Conservation (phyloP, 2,113 vertebrate genomes). For the Proterorhinus semilunaris region DNA sequence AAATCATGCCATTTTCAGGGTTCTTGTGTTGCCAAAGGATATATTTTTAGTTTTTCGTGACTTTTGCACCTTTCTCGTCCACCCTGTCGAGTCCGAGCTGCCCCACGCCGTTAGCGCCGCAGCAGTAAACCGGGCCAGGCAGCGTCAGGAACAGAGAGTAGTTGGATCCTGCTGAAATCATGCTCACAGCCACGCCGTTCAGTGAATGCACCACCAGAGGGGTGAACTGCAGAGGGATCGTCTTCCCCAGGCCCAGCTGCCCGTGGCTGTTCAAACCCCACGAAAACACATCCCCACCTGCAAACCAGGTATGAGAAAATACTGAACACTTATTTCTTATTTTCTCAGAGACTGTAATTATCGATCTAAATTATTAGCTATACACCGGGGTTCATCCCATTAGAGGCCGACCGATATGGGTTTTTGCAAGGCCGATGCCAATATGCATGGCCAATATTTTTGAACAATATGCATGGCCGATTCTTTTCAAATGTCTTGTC, state of each 20-base stretch:
- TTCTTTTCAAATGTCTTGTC: too few relatives aligned
- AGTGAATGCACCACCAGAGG: conserved; percentile 82
- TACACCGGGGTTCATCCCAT: too few relatives aligned
- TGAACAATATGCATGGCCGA: too few relatives aligned
- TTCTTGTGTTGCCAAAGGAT: background rate
- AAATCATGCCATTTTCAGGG: background rate
- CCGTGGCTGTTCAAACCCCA: conserved; percentile 94
- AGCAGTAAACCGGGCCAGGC: conserved; percentile 89
- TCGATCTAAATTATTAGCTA: too few relatives aligned
- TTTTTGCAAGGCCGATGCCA: too few relatives aligned
- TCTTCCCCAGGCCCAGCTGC: conserved; percentile 88
- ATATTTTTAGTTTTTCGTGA: background rate
- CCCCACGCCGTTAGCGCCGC: conserved; percentile 90
- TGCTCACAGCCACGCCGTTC: conserved; percentile 86
- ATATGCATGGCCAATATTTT: too few relatives aligned
- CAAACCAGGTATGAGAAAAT: background rate
- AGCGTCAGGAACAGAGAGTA: conserved; percentile 88
- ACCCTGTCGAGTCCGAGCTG: conserved; percentile 88
- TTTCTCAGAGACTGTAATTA: too few relatives aligned
- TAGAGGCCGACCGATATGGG: too few relatives aligned
- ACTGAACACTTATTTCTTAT: too few relatives aligned
- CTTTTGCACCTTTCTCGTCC: conserved; percentile 85
- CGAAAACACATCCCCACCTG: conserved; percentile 89
- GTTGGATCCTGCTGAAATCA: conserved; percentile 85
- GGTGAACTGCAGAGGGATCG: conserved; percentile 64